Base-by-base conservation (phyloP, 1,140 invertebrate genomes). In the Drosophila bocki region DNA sequence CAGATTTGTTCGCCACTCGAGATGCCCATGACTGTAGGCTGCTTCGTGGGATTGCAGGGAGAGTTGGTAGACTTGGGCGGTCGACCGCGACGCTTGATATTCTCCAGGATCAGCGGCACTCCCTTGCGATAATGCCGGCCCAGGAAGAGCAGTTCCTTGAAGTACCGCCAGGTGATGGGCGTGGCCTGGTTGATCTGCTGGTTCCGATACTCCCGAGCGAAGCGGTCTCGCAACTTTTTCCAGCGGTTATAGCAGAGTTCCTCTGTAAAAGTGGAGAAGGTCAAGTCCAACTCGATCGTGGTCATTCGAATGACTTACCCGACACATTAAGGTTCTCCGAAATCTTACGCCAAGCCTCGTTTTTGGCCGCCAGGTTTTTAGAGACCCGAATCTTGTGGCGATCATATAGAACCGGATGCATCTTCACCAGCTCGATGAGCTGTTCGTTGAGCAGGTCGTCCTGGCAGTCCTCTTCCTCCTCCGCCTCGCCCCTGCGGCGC, bases 191-290 rank as follows among this genome's bases (percentile, higher is more conserved):
- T 71, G 4, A 92, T 75, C 50, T 91, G 83, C 32, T 92, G 79
- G 39, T 79, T 85, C 1, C 91, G 77, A 68, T 91, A 92, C 57
- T 92, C 91, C 1, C 91, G 77, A 0, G 87, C 87, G 42, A 92
- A 92, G 13, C 91, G 86, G 64, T 92, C 91, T 0, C 91, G 72
- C 47, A 92, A 19, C 51, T 91, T 91, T n/a, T 92, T 92, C 91
- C 91, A 92, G 11, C 82, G 87, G 33, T 91, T 92, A 39, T 91
- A 92, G 61, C 84, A 88, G 0, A 78, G 44, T 69, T 91, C 77
- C 69, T 92, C 91, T 92, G 19, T 13, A 47, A 35, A n/a, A 42
- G 2, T 22, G 4, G n/a, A n/a, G 0, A 7, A 11, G 19, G 17
- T 61, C 12, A 26, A 0, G 1, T 0, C 12, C 11, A 9, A 11